phyloP scores from a whole-genome alignment of 2,113 vertebrate species.

The Grammomys surdaster region DNA sequence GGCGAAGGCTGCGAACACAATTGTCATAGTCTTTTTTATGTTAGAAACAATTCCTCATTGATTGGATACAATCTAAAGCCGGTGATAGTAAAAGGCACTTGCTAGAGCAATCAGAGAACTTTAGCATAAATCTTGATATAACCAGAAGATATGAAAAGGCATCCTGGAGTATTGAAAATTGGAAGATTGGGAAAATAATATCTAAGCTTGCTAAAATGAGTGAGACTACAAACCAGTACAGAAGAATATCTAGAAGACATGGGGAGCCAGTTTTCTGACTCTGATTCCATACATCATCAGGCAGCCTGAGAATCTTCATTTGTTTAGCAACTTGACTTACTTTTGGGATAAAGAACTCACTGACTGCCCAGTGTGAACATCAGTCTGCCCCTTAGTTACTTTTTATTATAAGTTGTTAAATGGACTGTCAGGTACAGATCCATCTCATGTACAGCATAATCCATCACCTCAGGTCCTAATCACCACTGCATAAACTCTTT shows the following conservation, averaged over 20 bases:
- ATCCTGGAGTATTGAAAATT: conserved; percentile 36
- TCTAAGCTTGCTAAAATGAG: conserved; percentile 38
- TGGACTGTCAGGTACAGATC: conserved; percentile 38
- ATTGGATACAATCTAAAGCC: conserved; percentile 37
- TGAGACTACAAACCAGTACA: not conserved
- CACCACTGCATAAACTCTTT: conserved; percentile 27
- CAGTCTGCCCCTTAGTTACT: not conserved
- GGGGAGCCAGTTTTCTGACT: not conserved
- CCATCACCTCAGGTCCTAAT: conserved; percentile 34
- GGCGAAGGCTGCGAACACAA: too few species aligned
- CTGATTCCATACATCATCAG: conserved; percentile 46
- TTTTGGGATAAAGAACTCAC: conserved; percentile 42
- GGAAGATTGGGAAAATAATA: not conserved
- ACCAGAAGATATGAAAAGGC: conserved; percentile 46
- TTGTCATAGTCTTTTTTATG: conserved; percentile 14
- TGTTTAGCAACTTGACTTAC: conserved; percentile 60
- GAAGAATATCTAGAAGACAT: conserved; percentile 18
- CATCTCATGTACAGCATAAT: conserved; percentile 34
- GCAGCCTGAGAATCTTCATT: conserved; percentile 12
- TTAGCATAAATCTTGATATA: conserved; percentile 47
- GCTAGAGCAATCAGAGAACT: conserved; percentile 20
- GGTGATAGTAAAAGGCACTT: conserved; percentile 28
- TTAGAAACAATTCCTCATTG: conserved; percentile 54
- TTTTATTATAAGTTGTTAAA: conserved; percentile 58
- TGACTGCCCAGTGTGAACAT: not conserved